Evolutionary conservation across 2,888 invertebrate genomes (phyloP), one percentile per base, ranked within the genome.

Genomic region (Ophion slaviceki): DNA sequence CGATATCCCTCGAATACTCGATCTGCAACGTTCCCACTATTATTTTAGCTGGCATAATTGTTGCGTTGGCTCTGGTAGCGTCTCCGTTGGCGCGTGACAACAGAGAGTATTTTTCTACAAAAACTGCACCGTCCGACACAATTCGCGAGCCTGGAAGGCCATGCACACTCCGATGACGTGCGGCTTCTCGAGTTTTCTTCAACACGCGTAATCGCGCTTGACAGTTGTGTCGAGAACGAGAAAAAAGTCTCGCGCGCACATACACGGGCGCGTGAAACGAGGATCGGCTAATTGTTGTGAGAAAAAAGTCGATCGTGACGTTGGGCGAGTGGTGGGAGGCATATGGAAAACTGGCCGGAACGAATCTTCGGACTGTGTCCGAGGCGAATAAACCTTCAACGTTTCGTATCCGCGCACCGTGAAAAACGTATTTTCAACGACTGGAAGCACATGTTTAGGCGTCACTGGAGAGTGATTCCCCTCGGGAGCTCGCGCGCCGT

Each of bases 11-110:
- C 81, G 88, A 64, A 79, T 86, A 84, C 76, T 70, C 45, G 80
- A 87, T 83, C 78, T 84, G 82, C 81, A 80, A 74, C 83, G 87
- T 72, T 88, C 80, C 72, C 80, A 78, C 84, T 87, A 75, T 82
- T 84, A 66, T 87, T 87, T 80, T 87, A 80, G 87, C 83, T 87
- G 85, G 87, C 88, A 88, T 88, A 88, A 88, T 88, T 88, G 57
- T 40, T 68, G 17, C 66, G 82, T 86, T 68, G 57, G 59, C 45
- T 59, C 84, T 80, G 45, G 64, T 81, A 77, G 28, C 62, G 70
- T 75, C 74, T 80, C 70, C 62, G 68, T 67, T 62, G 57, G 67
- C 28, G 71, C 36, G 61, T 8, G 32, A 40, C 75, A 66, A 76
- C 77, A 45, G 68, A 80, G 62, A 68, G 67, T 36, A n/a, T 40